Base-by-base conservation (phyloP, 2,113 vertebrate species). In the Paramisgurnus dabryanus region DNA sequence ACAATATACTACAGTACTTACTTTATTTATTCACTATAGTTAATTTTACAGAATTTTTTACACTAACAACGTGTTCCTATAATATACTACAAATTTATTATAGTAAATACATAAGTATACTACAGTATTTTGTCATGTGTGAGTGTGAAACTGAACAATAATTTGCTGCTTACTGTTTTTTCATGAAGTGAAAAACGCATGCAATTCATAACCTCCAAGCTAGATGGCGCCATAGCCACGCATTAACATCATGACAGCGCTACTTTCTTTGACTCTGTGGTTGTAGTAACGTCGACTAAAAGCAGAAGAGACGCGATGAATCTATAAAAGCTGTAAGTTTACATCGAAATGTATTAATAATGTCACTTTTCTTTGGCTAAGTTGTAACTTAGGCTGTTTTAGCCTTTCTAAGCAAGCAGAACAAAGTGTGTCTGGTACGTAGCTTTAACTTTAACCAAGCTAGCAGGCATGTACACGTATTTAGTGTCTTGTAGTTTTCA, bases 261-360 rank as follows among this genome's bases (percentile, higher is more conserved):
- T 50, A 18, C 67, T 17, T 40, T 4, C 34, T 9, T 43, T 27
- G 45, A 63, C 67, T 50, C 49, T 7, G 67, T 10, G 27, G 15
- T 58, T 55, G 77, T 64, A 69, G 39, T 49, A 63, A 64, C 27
- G 22, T 39, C 50, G 10, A 61, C 45, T 18, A 39, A n/a, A 58
- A 47, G 18, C 17, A 76, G 34, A 67, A 34, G 57, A 47, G 4
- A 4, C 39, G 1, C 17, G 7, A 39, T 5, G 22, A 80, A 77
- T 5, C 12, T 53, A 53, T 49, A 27, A 5, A 27, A 7, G 7
- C n/a, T 80, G 82, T 83, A 76, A 80, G 82, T 84, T 34, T 34
- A 34, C 27, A 64, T 47, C 66, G 72, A 1, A 49, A 4, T 73
- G 69, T 64, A 7, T 2, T 4, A n/a, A 50, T 8, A 6, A 58